Conservation (phyloP, 2,797 vertebrate species). For the Yasuhikotakia modesta region DNA sequence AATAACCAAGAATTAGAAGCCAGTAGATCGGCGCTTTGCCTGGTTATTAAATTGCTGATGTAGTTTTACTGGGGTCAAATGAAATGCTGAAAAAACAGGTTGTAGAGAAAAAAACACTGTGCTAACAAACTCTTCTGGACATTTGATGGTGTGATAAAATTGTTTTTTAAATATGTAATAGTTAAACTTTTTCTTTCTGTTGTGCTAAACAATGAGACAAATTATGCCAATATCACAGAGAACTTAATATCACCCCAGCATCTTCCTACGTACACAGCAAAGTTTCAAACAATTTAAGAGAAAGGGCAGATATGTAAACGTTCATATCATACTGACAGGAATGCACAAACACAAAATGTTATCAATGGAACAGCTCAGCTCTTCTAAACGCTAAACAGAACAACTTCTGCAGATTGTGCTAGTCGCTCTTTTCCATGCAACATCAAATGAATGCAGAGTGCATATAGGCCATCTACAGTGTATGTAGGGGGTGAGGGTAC, state of each 20-base stretch:
- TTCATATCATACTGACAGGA: too few relatives aligned
- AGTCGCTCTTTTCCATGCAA: too few relatives aligned
- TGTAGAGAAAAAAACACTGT: slow-evolving; percentile 37
- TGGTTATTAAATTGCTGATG: slow-evolving; percentile 76
- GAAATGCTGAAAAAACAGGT: slow-evolving; percentile 70
- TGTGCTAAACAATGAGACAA: not conserved
- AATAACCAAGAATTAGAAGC: slow-evolving; percentile 67
- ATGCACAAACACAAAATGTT: slow-evolving; percentile 37
- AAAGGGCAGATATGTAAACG: not conserved
- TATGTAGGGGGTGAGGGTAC: too few relatives aligned
- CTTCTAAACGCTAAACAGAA: too few relatives aligned
- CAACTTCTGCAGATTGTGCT: too few relatives aligned
- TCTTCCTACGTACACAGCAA: not conserved
- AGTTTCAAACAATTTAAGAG: slow-evolving; percentile 11
- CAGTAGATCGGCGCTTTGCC: slow-evolving; percentile 70
- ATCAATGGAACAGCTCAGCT: not conserved
- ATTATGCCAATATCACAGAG: not conserved
- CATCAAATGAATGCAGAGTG: too few relatives aligned
- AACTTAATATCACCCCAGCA: not conserved
- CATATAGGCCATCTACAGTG: too few relatives aligned
- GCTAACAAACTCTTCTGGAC: slow-evolving; percentile 39
- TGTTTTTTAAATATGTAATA: slow-evolving; percentile 10
- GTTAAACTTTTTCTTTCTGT: not conserved
- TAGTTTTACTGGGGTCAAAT: slow-evolving; percentile 77
- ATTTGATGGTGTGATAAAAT: slow-evolving; percentile 46